These are phyloP conservation scores for Chrysochloris asiatica DNA, from an alignment of 2,113 vertebrate species.

Conservation along the genomic window DNA sequence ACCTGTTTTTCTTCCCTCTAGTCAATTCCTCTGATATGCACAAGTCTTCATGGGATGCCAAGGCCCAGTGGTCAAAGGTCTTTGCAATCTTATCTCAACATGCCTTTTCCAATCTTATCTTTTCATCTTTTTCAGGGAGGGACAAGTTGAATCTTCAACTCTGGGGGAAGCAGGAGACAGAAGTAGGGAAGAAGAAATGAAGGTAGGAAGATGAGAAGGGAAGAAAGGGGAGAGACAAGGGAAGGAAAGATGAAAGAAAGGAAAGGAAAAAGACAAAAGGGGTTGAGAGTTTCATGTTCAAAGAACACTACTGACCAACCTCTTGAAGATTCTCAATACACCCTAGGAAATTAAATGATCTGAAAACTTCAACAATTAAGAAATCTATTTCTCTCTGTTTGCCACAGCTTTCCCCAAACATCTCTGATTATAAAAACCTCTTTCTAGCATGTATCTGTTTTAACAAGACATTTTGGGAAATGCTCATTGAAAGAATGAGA, in stretches of 20 bases:
- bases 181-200: no score
- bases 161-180: background rate
- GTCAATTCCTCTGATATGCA: background rate
- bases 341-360: conserved; percentile 28
- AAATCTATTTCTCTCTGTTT: conserved; percentile 50
- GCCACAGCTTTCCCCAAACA: conserved; percentile 20
- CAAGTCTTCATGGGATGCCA: background rate
- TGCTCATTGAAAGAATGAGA: background rate
- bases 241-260: background rate
- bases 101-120: conserved; percentile 12
- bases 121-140: background rate
- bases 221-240: no score
- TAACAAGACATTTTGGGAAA: background rate
- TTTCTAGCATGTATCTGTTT: background rate
- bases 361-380: conserved; percentile 22
- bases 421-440: background rate
- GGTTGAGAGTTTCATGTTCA: background rate
- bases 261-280: background rate
- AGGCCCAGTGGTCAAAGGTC: background rate
- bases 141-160: background rate
- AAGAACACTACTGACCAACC: background rate
- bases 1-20: background rate
- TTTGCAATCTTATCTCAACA: background rate
- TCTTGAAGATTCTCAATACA: background rate
- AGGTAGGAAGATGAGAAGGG: accelerated